A percentile compares a stretch with the other conserved stretches of the same genome.
phyloP scores from a whole-genome alignment of 2,888 invertebrate genomes.

The Carpatolechia fugitivella region DNA sequence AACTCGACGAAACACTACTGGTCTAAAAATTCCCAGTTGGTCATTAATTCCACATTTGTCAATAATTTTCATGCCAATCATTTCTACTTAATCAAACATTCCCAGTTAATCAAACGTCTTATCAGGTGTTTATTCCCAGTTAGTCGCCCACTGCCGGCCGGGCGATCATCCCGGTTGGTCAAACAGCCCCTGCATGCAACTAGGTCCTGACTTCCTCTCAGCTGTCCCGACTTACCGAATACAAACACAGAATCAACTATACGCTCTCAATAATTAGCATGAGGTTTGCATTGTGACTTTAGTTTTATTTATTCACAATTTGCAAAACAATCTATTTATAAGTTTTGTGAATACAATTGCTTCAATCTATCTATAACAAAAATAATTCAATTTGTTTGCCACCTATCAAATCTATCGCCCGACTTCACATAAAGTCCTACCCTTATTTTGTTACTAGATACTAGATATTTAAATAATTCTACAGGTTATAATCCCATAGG shows the following conservation, averaged over 20 bases:
- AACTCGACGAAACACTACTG: neutral
- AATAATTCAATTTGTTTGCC: constrained; percentile 1
- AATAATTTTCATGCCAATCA: neutral
- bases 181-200: too few relatives aligned
- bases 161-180: too few relatives aligned
- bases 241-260: constrained; percentile 72
- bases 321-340: neutral
- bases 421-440: neutral
- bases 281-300: constrained; percentile 42
- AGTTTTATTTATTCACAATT: constrained; percentile 2
- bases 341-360: neutral
- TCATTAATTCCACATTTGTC: too few relatives aligned
- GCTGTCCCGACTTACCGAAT: constrained; percentile 72
- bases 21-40: too few relatives aligned
- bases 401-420: neutral
- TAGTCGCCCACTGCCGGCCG: neutral
- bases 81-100: neutral
- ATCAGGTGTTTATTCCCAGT: neutral
- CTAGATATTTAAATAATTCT: too few relatives aligned
- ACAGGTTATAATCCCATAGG: too few relatives aligned
- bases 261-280: constrained; percentile 38
- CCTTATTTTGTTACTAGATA: too few relatives aligned
- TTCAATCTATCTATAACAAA: neutral
- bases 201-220: constrained; percentile 30
- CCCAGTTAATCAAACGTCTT: neutral